phyloP scores from a whole-genome alignment of 2,113 vertebrate genomes.

The Burhinus oedicnemus region DNA sequence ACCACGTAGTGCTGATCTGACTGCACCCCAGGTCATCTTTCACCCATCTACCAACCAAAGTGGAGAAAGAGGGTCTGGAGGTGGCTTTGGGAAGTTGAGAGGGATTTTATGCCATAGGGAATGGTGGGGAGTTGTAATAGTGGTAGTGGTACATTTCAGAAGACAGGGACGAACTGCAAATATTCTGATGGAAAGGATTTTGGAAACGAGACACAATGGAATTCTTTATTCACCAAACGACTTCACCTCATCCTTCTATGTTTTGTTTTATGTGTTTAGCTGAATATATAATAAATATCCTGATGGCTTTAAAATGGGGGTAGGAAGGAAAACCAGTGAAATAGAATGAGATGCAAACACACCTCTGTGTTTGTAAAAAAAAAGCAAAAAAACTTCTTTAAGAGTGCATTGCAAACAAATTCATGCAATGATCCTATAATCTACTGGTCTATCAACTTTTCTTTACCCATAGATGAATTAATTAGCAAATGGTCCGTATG shows the following conservation, averaged over 20 bases:
- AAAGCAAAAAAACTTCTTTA: neutral
- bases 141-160: neutral
- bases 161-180: neutral
- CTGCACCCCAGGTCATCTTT: neutral
- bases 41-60: neutral
- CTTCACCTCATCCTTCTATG: neutral
- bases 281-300: neutral
- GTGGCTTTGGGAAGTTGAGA: neutral
- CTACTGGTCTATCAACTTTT: neutral
- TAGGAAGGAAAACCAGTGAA: neutral
- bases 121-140: neutral
- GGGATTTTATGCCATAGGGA: neutral
- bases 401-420: neutral
- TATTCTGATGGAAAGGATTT: neutral
- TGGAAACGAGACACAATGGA: neutral
- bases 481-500: neutral
- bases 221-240: neutral
- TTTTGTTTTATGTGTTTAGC: neutral
- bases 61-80: neutral
- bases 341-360: neutral
- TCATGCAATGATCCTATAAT: neutral
- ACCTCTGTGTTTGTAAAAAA: neutral
- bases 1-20: neutral
- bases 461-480: neutral
- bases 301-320: neutral